A percentile compares a stretch with the other conserved stretches of the same genome.
Evolutionary conservation across 1,140 invertebrate species (phyloP).

Genomic region (Sitophilus oryzae): DNA sequence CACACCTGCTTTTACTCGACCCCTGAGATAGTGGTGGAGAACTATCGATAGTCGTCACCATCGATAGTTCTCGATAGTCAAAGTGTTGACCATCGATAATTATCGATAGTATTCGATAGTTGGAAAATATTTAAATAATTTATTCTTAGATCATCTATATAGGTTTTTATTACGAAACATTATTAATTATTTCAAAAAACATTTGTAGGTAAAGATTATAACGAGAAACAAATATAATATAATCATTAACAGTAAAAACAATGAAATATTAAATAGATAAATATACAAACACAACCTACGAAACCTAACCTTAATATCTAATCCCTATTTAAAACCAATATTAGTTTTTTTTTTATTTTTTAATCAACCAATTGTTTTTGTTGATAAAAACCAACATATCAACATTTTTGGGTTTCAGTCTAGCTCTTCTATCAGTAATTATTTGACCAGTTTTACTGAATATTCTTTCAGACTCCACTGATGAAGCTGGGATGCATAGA

Average conservation of each 20-base stretch:
- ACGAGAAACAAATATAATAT: too few relatives aligned
- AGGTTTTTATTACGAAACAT: too few relatives aligned
- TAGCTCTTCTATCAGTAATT: not conserved
- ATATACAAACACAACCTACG: not conserved
- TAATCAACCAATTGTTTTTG: constrained; percentile 1
- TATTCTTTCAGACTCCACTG: constrained; percentile 1
- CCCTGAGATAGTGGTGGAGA: constrained; percentile 10
- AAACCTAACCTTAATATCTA: too few relatives aligned
- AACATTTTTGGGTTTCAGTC: constrained; percentile 6
- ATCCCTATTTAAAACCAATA: too few relatives aligned
- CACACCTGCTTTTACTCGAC: too few relatives aligned
- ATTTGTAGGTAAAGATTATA: too few relatives aligned
- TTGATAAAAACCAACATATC: constrained; percentile 6
- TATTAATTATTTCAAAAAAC: too few relatives aligned
- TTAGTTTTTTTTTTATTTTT: too few relatives aligned
- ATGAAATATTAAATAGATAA: not conserved
- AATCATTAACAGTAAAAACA: not conserved
- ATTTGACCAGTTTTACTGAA: constrained; percentile 10
- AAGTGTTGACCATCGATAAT: not conserved
- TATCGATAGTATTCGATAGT: not conserved
- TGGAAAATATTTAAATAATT: not conserved
- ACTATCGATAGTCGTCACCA: not conserved
- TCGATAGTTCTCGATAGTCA: constrained; percentile 9
- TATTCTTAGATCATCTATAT: too few relatives aligned
- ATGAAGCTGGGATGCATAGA: too few relatives aligned